Conservation (phyloP, 2,797 vertebrate species). For the Acanthis flammea region DNA sequence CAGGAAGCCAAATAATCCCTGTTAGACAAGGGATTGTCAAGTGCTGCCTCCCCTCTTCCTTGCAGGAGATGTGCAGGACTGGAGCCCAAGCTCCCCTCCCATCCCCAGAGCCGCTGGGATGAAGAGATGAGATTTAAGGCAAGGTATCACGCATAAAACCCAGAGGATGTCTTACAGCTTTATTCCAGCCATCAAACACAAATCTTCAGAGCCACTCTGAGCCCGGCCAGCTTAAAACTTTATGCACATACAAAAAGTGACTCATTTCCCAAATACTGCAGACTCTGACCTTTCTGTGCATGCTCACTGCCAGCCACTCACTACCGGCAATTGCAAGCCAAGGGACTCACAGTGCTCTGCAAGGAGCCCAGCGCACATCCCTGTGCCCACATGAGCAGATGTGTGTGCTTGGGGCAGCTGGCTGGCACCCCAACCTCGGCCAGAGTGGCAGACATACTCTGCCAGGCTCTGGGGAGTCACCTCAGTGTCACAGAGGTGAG, state of each 20-base stretch:
- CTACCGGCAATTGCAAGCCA: neutral
- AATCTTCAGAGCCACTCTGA: neutral
- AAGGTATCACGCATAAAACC: neutral
- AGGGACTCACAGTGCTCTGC: rapidly evolving
- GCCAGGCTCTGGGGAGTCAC: neutral
- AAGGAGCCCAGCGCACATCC: neutral
- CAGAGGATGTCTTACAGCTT: neutral
- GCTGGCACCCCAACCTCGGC: neutral
- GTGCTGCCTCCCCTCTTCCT: neutral
- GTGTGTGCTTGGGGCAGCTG: neutral
- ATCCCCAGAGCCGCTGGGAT: neutral
- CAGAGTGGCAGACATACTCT: rapidly evolving
- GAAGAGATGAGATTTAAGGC: neutral
- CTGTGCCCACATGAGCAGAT: rapidly evolving
- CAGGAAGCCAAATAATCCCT: neutral
- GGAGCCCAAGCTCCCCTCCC: neutral
- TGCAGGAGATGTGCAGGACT: rapidly evolving
- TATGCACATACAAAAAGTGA: conserved; percentile 10
- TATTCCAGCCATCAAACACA: neutral
- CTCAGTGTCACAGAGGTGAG: neutral
- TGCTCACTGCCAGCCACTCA: neutral
- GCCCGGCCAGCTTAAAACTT: conserved; percentile 15
- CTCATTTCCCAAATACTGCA: conserved; percentile 61
- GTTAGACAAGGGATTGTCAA: neutral
- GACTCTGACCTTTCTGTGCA: conserved; percentile 39